phyloP scores from a whole-genome alignment of 1,140 invertebrate genomes.

The Acyrthosiphon pisum region DNA sequence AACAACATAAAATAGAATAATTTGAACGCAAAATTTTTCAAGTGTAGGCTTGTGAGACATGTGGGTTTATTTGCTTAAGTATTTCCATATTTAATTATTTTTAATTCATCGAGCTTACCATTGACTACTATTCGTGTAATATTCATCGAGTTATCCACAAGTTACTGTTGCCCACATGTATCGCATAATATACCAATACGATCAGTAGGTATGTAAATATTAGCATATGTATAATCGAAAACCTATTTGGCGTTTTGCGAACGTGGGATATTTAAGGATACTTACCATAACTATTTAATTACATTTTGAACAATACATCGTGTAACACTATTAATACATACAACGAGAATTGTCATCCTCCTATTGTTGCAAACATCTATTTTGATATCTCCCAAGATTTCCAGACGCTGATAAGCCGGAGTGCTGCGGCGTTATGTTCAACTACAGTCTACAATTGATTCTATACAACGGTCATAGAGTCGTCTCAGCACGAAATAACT shows the following conservation, averaged over 20 bases:
- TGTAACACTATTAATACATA: neutral
- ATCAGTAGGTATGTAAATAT: too few species aligned
- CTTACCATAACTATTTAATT: neutral
- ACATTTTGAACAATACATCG: too few species aligned
- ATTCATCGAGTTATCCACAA: neutral
- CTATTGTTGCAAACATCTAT: neutral
- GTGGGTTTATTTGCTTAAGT: neutral
- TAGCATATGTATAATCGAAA: too few species aligned
- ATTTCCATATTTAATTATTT: neutral
- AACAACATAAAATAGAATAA: neutral
- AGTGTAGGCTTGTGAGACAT: neutral
- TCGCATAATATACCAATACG: too few species aligned
- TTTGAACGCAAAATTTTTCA: neutral
- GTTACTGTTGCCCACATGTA: too few species aligned
- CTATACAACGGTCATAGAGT: neutral
- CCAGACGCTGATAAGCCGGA: neutral
- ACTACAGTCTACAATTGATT: neutral
- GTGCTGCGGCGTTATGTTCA: neutral
- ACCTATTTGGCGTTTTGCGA: neutral
- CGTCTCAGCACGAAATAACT: neutral
- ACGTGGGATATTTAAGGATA: neutral
- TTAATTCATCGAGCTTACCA: neutral
- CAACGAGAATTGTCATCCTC: too few species aligned
- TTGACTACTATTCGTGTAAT: neutral
- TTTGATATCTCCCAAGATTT: neutral